Evolutionary conservation across 2,113 vertebrate genomes (phyloP).

Genomic region (Amphiprion percula): DNA sequence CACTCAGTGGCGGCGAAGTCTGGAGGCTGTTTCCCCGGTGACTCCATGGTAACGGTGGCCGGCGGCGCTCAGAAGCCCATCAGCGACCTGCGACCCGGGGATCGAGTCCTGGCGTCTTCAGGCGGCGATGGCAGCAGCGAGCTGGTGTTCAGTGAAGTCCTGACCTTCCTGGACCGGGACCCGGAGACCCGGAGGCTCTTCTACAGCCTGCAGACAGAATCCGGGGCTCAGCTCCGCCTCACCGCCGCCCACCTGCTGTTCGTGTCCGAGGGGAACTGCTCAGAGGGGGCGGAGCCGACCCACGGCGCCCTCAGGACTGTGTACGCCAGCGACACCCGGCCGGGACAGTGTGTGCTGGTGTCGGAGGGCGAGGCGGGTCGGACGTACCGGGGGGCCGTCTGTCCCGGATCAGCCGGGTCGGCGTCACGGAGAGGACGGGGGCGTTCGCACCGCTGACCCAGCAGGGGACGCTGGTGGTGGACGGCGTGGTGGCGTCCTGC

Average conservation of each 20-base stretch:
- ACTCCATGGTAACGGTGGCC: constrained; percentile 87
- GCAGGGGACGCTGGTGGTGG: constrained; percentile 91
- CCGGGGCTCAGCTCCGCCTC: constrained; percentile 84
- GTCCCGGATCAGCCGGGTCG: constrained; percentile 84
- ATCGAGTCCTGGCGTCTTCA: constrained; percentile 89
- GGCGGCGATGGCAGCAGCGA: constrained; percentile 72
- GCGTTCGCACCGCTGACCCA: constrained; percentile 90
- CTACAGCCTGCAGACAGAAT: constrained; percentile 86
- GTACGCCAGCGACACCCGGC: constrained; percentile 81
- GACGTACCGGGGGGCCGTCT: constrained; percentile 35
- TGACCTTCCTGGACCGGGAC: constrained; percentile 91
- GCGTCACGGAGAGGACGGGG: constrained; percentile 78
- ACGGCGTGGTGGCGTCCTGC: constrained; percentile 91
- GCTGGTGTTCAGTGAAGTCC: constrained; percentile 89
- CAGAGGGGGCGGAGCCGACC: constrained; percentile 65
- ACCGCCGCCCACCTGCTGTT: constrained; percentile 93
- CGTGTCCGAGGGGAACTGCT: constrained; percentile 85
- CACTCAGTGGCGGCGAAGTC: constrained; percentile 94
- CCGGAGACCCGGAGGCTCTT: constrained; percentile 82
- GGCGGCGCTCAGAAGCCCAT: constrained; percentile 82
- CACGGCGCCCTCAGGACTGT: constrained; percentile 78
- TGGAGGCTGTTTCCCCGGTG: constrained; percentile 93
- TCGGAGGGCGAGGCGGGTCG: constrained; percentile 2
- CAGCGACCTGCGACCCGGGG: constrained; percentile 86
- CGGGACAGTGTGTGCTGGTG: constrained; percentile 78